These are phyloP conservation scores for Zaprionus ghesquierei DNA, from an alignment of 1,140 invertebrate genomes.

Conservation along the genomic window DNA sequence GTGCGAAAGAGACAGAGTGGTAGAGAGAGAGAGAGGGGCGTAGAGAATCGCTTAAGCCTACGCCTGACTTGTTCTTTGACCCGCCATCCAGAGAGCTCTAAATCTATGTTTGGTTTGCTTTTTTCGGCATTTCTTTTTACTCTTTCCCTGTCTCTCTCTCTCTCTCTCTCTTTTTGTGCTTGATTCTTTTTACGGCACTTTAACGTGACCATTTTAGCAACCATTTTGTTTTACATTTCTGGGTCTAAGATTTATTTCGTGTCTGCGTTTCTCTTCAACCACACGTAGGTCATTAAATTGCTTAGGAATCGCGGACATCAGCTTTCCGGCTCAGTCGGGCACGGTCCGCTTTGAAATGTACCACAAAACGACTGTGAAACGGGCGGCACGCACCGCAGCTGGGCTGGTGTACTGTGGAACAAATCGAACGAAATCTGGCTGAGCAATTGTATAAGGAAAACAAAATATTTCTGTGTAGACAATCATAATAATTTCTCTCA, in stretches of 20 bases:
- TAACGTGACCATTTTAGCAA: constrained; percentile 72
- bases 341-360: constrained; percentile 60
- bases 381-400: constrained; percentile 45
- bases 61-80: constrained; percentile 57
- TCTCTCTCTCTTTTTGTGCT: neutral
- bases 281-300: constrained; percentile 79
- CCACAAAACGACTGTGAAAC: constrained; percentile 72
- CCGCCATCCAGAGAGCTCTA: constrained; percentile 26
- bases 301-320: constrained; percentile 72
- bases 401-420: constrained; percentile 36
- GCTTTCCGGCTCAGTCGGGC: constrained; percentile 29
- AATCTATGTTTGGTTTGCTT: constrained; percentile 1
- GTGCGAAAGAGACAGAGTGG: constrained; percentile 5
- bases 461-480: too few relatives aligned
- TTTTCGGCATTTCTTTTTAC: neutral
- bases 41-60: neutral
- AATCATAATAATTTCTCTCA: too few relatives aligned
- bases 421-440: neutral
- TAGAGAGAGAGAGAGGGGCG: neutral
- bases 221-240: constrained; percentile 54
- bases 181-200: constrained; percentile 62
- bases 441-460: too few relatives aligned
- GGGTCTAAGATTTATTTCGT: constrained; percentile 68
- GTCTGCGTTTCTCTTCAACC: constrained; percentile 57
- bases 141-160: neutral